A percentile compares a stretch with the other conserved stretches of the same genome.
Evolutionary conservation across 2,113 vertebrate genomes (phyloP).

Genomic region (Guaruba guarouba): DNA sequence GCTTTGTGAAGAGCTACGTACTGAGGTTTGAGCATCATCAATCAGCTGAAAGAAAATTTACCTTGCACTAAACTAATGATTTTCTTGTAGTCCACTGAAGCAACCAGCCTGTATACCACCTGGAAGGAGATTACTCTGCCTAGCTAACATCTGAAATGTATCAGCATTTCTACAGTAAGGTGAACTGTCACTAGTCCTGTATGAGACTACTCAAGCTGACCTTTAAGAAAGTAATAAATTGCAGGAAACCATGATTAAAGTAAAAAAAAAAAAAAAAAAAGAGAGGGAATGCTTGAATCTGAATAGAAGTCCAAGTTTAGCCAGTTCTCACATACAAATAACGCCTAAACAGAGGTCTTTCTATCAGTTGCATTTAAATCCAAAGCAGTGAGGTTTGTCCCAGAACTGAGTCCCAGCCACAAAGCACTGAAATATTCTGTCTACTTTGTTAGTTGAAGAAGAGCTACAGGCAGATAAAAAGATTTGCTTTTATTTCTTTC

Average conservation of each 20-base stretch:
- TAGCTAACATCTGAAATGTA: neutral
- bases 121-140: neutral
- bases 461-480: neutral
- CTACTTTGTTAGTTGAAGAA: neutral
- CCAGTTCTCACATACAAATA: neutral
- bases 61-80: neutral
- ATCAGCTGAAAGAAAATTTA: neutral
- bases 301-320: neutral
- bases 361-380: neutral
- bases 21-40: neutral
- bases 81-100: neutral
- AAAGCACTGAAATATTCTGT: neutral
- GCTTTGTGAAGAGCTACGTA: neutral
- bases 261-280: neutral
- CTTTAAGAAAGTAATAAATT: neutral
- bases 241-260: neutral
- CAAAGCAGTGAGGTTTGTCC: neutral
- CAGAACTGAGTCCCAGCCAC: neutral
- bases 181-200: neutral
- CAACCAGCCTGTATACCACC: neutral
- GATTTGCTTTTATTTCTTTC: neutral
- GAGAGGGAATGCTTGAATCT: neutral
- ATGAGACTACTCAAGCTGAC: neutral
- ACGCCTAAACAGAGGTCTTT: rapidly evolving
- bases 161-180: neutral